phyloP scores from a whole-genome alignment of 2,113 vertebrate genomes.

The Gorilla gorilla region DNA sequence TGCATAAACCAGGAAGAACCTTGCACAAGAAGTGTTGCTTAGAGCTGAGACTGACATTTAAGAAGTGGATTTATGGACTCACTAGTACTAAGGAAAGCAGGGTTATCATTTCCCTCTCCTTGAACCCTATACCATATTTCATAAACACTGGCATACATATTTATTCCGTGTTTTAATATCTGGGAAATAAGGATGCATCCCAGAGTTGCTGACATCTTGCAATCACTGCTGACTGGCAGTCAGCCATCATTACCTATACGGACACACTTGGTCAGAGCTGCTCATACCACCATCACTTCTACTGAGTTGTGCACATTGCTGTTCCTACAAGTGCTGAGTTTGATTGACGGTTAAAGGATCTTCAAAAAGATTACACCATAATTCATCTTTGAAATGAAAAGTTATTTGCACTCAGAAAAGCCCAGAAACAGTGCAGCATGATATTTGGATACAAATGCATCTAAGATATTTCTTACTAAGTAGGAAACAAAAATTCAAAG shows the following conservation, averaged over 20 bases:
- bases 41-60: not conserved
- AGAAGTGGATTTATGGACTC: not conserved
- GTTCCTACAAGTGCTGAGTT: not conserved
- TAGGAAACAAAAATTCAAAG: slow-evolving; percentile 56
- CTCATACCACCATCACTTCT: not conserved
- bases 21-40: not conserved
- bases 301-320: not conserved
- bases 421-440: not conserved
- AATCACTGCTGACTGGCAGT: not conserved
- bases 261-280: not conserved
- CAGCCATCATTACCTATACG: not conserved
- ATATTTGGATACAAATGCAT: not conserved
- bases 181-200: not conserved
- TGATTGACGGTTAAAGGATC: slow-evolving; percentile 36
- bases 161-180: slow-evolving; percentile 12
- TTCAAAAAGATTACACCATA: not conserved
- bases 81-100: not conserved
- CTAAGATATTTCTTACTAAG: slow-evolving; percentile 10
- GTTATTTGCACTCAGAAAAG: slow-evolving; percentile 24
- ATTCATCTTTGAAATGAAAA: slow-evolving; percentile 58
- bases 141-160: not conserved
- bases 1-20: not conserved
- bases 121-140: not conserved
- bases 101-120: not conserved
- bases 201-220: not conserved